phyloP scores from a whole-genome alignment of 1,140 invertebrate species.

The Drosophila funebris region DNA sequence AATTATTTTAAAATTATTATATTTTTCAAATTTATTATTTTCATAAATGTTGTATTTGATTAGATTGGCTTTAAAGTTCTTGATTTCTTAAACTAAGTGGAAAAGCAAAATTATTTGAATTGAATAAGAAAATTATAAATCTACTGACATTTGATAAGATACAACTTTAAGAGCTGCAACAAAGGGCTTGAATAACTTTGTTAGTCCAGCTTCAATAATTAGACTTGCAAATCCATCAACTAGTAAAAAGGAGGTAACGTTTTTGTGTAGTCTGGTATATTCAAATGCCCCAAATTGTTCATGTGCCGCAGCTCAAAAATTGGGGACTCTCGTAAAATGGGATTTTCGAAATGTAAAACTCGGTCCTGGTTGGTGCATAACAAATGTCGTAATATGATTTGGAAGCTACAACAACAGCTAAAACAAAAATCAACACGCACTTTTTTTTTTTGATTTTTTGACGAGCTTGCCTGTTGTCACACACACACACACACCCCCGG shows the following conservation, averaged over 20 bases:
- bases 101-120: too few relatives aligned
- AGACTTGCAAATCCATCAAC: neutral
- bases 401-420: conserved; percentile 67
- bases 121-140: too few relatives aligned
- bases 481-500: neutral
- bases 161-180: too few relatives aligned
- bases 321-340: conserved; percentile 1
- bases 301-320: neutral
- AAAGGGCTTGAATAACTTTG: too few relatives aligned
- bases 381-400: conserved; percentile 75
- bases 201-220: neutral
- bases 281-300: neutral
- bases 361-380: conserved; percentile 47
- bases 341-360: conserved; percentile 48
- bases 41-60: too few relatives aligned
- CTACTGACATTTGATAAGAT: too few relatives aligned
- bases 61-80: too few relatives aligned
- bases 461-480: conserved; percentile 9
- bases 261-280: neutral
- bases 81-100: too few relatives aligned
- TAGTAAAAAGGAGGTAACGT: neutral
- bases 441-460: conserved; percentile 34
- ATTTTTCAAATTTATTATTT: too few relatives aligned
- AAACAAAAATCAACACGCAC: conserved; percentile 64
- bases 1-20: too few relatives aligned